phyloP scores from a whole-genome alignment of 2,797 vertebrate species.

The Semotilus atromaculatus region DNA sequence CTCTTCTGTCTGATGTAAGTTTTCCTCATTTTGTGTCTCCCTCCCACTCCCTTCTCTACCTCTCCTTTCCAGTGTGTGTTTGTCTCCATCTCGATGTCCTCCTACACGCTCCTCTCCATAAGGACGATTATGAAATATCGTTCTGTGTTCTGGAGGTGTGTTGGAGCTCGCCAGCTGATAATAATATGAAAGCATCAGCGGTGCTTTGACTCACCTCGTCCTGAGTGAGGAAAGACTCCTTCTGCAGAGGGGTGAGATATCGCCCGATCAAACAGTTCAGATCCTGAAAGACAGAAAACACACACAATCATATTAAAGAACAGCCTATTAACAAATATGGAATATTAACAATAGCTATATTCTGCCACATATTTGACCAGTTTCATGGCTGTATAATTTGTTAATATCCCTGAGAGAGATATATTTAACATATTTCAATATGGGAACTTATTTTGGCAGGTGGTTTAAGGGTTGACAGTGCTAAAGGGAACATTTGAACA shows the following conservation, averaged over 20 bases:
- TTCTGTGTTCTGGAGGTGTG: not conserved
- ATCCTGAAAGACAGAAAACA: constrained; percentile 78
- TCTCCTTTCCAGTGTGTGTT: constrained; percentile 26
- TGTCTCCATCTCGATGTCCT: constrained; percentile 16
- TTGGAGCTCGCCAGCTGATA: not conserved
- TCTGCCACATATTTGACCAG: not conserved
- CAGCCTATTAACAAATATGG: not conserved
- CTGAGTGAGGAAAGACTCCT: constrained; percentile 93
- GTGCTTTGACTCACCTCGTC: constrained; percentile 86
- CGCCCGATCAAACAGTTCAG: constrained; percentile 92
- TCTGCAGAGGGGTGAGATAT: constrained; percentile 92
- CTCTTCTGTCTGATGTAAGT: constrained; percentile 22
- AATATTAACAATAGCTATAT: not conserved
- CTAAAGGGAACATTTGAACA: not conserved
- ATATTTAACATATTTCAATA: not conserved
- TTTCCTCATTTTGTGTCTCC: constrained; percentile 7
- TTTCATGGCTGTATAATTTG: not conserved
- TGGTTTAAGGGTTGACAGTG: not conserved
- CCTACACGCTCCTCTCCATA: constrained; percentile 36
- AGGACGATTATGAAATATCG: constrained; percentile 27
- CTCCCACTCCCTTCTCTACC: constrained; percentile 17
- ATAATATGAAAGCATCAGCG: constrained; percentile 22
- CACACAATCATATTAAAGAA: constrained; percentile 85
- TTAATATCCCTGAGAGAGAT: not conserved
- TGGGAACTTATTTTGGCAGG: not conserved